Conservation (phyloP, 2,797 vertebrate genomes). For the Acrossocheilus wenchowensis region DNA sequence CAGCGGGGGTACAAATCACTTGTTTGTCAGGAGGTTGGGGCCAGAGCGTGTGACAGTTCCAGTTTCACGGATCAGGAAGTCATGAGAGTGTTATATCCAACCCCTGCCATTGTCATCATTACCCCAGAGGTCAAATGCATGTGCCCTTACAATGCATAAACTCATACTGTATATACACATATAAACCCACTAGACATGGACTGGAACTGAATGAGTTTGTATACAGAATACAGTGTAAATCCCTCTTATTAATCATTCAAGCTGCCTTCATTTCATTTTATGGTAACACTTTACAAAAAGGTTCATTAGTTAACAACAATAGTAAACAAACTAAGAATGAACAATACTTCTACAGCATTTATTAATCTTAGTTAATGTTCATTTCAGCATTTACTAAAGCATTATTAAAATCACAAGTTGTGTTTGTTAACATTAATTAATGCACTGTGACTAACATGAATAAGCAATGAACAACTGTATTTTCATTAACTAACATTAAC, state of each 20-base stretch:
- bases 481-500: too few species aligned
- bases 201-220: neutral
- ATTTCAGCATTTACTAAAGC: too few species aligned
- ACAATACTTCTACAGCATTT: too few species aligned
- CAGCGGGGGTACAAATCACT: constrained; percentile 62
- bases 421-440: too few species aligned
- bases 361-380: too few species aligned
- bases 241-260: neutral
- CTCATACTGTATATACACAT: neutral
- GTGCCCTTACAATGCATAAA: constrained; percentile 40
- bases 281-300: neutral
- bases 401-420: too few species aligned
- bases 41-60: constrained; percentile 35
- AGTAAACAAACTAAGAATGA: too few species aligned
- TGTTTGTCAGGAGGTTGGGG: constrained; percentile 55
- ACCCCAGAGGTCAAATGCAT: constrained; percentile 46
- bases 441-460: too few species aligned
- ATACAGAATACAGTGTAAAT: neutral
- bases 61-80: constrained; percentile 56
- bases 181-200: constrained; percentile 18
- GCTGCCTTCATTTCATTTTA: neutral
- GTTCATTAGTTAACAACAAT: too few species aligned
- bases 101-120: constrained; percentile 24
- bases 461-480: too few species aligned
- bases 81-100: constrained; percentile 38